Percentiles rank a stretch among this genome's conserved stretches.
Evolutionary conservation across 1,140 invertebrate genomes (phyloP).

Genomic region (Caerostris darwini): DNA sequence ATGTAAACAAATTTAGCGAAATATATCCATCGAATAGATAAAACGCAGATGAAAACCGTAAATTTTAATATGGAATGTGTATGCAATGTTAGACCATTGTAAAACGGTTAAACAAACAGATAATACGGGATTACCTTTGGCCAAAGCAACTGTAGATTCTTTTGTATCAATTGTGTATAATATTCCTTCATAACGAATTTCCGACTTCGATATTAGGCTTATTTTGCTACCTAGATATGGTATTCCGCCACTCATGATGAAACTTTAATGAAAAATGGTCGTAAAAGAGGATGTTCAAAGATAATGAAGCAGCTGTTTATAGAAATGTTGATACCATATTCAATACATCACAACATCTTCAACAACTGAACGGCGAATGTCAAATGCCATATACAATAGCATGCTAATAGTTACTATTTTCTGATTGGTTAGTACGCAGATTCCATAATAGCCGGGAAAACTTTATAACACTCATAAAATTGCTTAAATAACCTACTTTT

Average conservation of each 20-base stretch:
- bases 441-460: not conserved
- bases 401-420: slow-evolving; percentile 61
- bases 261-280: not conserved
- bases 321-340: slow-evolving; percentile 29
- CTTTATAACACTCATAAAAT: not conserved
- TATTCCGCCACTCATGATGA: slow-evolving; percentile 86
- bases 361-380: slow-evolving; percentile 64
- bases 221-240: slow-evolving; percentile 99
- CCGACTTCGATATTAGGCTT: slow-evolving; percentile 99
- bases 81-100: too few species aligned
- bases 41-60: too few species aligned
- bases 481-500: too few species aligned
- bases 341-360: not conserved
- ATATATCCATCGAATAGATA: too few species aligned
- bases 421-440: slow-evolving; percentile 27
- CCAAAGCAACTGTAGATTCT: slow-evolving; percentile 99
- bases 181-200: slow-evolving; percentile 99
- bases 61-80: too few species aligned
- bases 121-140: slow-evolving; percentile 88
- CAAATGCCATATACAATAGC: slow-evolving; percentile 60
- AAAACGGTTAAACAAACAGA: not conserved
- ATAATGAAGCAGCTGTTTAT: slow-evolving; percentile 20
- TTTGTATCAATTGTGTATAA: slow-evolving; percentile 99
- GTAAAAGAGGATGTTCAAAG: slow-evolving; percentile 47
- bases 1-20: too few species aligned